A percentile compares a stretch with the other conserved stretches of the same genome.
phyloP scores from a whole-genome alignment of 2,113 vertebrate genomes.

The Sphyrna mokarran region DNA sequence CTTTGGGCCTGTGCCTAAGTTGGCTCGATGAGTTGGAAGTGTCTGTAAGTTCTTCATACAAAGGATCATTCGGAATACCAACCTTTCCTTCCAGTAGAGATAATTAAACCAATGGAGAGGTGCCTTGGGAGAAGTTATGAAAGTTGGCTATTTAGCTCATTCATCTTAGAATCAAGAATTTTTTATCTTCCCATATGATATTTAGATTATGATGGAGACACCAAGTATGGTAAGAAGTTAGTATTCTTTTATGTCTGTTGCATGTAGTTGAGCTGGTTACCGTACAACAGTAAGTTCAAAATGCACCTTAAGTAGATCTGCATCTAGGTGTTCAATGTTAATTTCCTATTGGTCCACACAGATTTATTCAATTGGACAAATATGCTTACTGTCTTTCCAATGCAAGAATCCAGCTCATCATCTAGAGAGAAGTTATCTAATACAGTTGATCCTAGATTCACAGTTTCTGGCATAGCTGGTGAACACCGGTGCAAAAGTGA shows the following conservation, averaged over 20 bases:
- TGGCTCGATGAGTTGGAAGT: not conserved
- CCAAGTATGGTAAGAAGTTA: not conserved
- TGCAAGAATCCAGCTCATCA: not conserved
- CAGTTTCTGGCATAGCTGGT: not conserved
- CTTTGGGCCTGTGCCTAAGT: not conserved
- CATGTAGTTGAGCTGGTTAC: no score
- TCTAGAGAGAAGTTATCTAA: not conserved
- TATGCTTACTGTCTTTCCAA: not conserved
- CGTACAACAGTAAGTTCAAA: not conserved
- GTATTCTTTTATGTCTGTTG: not conserved
- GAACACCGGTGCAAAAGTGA: no score
- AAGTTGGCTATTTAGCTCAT: not conserved
- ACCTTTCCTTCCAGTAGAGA: not conserved
- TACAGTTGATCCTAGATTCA: not conserved
- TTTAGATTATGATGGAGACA: not conserved
- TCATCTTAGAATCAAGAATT: not conserved
- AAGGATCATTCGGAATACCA: not conserved
- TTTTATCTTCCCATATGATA: not conserved
- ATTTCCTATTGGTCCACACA: not conserved
- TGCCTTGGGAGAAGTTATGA: not conserved
- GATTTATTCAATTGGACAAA: not conserved
- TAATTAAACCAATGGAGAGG: not conserved
- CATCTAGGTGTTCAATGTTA: not conserved
- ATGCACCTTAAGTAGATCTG: not conserved
- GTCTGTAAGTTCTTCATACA: not conserved